phyloP scores from a whole-genome alignment of 2,797 vertebrate species.

The Ptychobarbus kaznakovi region DNA sequence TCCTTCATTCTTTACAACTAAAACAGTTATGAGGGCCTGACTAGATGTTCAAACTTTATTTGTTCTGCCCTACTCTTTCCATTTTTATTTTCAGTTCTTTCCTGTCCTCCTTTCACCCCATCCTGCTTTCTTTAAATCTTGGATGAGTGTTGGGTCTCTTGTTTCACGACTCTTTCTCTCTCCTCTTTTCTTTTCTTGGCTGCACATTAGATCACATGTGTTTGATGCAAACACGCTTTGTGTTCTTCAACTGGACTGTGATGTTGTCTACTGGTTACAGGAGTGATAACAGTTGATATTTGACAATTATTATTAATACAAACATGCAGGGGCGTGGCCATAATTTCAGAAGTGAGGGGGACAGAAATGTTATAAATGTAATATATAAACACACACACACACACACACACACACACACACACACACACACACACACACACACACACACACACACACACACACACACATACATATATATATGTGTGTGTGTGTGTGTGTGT shows the following conservation, averaged over 20 bases:
- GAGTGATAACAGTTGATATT: background rate
- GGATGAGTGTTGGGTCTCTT: slow-evolving; percentile 21
- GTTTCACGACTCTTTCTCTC: slow-evolving; percentile 11
- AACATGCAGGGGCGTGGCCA: too few relatives aligned
- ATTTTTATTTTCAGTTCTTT: slow-evolving; percentile 40
- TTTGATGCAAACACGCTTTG: slow-evolving; percentile 1
- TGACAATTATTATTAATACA: slow-evolving; percentile 6
- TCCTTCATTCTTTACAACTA: background rate
- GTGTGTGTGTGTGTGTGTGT: too few relatives aligned
- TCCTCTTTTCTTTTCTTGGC: slow-evolving; percentile 6
- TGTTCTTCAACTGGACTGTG: background rate
- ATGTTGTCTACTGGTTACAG: background rate
- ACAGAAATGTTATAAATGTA: too few relatives aligned
- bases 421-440: too few relatives aligned
- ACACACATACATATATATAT: too few relatives aligned
- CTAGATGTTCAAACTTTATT: background rate
- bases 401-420: too few relatives aligned
- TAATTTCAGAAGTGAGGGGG: too few relatives aligned
- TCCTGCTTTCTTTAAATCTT: slow-evolving; percentile 20
- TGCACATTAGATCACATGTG: slow-evolving; percentile 13
- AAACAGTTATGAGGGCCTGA: background rate
- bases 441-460: too few relatives aligned
- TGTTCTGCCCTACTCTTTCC: slow-evolving; percentile 2
- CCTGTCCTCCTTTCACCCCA: slow-evolving; percentile 23
- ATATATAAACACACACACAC: too few relatives aligned